Base-by-base conservation (phyloP, 1,140 invertebrate species). In the Lordiphosa stackelbergi region DNA sequence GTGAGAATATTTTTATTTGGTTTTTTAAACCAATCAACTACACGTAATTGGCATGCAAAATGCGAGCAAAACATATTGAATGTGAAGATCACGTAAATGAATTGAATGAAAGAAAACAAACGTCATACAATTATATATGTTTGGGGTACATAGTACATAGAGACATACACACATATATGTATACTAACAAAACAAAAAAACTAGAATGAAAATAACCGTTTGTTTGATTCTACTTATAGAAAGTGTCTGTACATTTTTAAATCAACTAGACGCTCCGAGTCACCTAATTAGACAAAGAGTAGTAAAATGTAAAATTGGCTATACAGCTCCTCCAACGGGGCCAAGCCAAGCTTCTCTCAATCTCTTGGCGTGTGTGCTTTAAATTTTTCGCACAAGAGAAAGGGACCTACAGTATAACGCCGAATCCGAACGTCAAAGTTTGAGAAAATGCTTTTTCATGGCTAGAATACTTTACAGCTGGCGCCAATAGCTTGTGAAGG, bases 1-100 rank as follows among this genome's bases (percentile, higher is more conserved):
- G 77, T 81, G 77, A 81, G 77, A 81, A 83, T 83, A 81, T 81
- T 81, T 53, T 35, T 7, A 75, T 68, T 64, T 28, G 49, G 38
- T 54, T 16, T 38, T 41, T 9, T 71, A 75, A 75, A 74, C 71
- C 63, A 52, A 59, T 19, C 65, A 45, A 48, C 38, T 16, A 47
- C 35, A 47, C 19, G 52, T 19, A 41, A 16, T 13, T 49, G 56
- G 58, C 75, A 81, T 79, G 74, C 73, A 46, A 60, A 64, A 60
- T 54, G 71, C 65, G 60, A 66, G 31, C 52, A 57, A 59, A 65
- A 40, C 59, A 59, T 58, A 52, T 52, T 54, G 41, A 52, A 36
- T 65, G 65, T 43, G 57, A 72, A 83, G 73, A 69, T 73, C 75
- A 81, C 75, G 75, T 81, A 81, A 75, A 62, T 72, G 46, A 75